Base-by-base conservation (phyloP, 1,140 invertebrate species). In the Drosophila funebris region DNA sequence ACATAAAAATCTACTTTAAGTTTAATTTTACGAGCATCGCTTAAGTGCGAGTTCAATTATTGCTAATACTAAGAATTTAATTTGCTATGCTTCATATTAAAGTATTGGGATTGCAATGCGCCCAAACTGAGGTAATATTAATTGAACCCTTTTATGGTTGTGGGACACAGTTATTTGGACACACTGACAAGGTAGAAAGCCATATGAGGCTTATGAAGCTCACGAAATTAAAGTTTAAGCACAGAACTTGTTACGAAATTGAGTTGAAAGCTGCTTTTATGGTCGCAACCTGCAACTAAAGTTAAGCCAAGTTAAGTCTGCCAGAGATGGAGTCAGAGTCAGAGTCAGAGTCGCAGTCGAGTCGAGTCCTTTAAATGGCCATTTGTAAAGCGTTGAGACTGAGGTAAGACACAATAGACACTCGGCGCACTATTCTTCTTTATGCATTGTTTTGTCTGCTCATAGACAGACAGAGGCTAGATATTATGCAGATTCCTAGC, bases 401-500 rank as follows among this genome's bases (percentile, higher is more conserved):
- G 14, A 52, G 20, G 27, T 11, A 27, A 36, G 24, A n/a, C 13
- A 46, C 37, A 27, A 29, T 43, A 33, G 33, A 39, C n/a, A 14
- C 33, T 22, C 20, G 20, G 3, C 0, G 9, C 27, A 41, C 20
- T 52, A 13, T 31, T 60, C 24, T 18, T 7, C 24, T 18, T 7
- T 18, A 46, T 16, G 31, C 50, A 70, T 63, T 70, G 48, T 56
- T 64, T 37, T 43, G 37, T 36, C 57, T 37, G 46, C 36, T 24
- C 31, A 46, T 20, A 48, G 22, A 43, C 48, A 53, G 44, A 27
- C 44, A 27, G 41, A 44, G 44, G 20, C 44, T 46, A 44, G 62
- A 58, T 67, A 67, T 72, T 67, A 72, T 72, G 69, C 53, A 67
- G 62, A 72, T 67, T 66, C 69, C 22, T 11, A 33, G 62, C 44